Percentiles rank a stretch among this genome's conserved stretches.
Evolutionary conservation across 1,140 invertebrate genomes (phyloP).

Genomic region (Ridgeia piscesae): DNA sequence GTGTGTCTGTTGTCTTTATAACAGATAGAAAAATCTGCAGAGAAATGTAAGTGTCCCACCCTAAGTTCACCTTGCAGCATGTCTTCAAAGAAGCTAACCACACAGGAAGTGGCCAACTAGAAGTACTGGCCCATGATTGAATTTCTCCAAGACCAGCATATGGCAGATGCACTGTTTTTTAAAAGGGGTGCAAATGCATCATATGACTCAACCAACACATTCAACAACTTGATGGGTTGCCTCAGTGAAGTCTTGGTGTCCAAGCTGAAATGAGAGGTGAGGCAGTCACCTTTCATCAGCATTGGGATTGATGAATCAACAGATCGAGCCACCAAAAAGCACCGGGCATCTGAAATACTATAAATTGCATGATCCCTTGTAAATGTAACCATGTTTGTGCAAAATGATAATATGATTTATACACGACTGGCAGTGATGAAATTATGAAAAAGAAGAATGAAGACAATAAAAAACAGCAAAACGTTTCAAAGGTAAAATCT

Average conservation of each 20-base stretch:
- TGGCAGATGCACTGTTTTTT: neutral
- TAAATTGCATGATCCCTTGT: too few relatives aligned
- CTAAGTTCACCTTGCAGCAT: neutral
- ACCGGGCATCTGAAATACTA: neutral
- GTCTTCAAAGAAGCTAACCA: neutral
- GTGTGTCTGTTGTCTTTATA: neutral
- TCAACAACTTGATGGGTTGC: neutral
- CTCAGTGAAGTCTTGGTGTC: neutral
- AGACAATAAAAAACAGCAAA: too few relatives aligned
- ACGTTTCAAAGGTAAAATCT: too few relatives aligned
- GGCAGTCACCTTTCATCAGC: neutral
- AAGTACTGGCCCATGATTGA: neutral
- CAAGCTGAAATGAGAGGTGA: neutral
- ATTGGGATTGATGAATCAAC: constrained; percentile 18
- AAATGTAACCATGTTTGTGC: too few relatives aligned
- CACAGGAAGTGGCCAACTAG: neutral
- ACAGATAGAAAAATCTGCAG: constrained; percentile 15
- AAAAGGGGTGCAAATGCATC: constrained; percentile 7
- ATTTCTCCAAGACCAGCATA: neutral
- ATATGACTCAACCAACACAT: neutral
- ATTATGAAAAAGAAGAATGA: too few relatives aligned
- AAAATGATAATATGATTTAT: too few relatives aligned
- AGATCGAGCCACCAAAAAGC: neutral
- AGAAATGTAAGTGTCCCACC: constrained; percentile 2
- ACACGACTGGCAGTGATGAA: too few relatives aligned